phyloP scores from a whole-genome alignment of 2,888 invertebrate species.

The Lasiommata megera region DNA sequence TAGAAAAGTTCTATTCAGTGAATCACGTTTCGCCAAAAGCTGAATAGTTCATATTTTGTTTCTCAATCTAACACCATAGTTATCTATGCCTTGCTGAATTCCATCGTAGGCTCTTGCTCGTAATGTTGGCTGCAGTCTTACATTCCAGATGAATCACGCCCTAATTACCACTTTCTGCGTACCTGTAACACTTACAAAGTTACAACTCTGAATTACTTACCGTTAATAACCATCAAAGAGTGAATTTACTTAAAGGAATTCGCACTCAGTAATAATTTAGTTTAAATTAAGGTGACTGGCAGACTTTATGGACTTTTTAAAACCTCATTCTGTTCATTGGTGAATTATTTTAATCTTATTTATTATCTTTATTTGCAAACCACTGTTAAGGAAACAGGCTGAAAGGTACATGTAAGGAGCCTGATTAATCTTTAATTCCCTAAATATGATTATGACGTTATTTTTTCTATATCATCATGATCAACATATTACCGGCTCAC shows the following conservation, averaged over 20 bases:
- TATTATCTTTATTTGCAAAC: too few relatives aligned
- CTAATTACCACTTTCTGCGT: slow-evolving; percentile 52
- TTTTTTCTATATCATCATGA: too few relatives aligned
- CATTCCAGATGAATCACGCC: slow-evolving; percentile 55
- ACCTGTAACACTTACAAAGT: slow-evolving; percentile 46
- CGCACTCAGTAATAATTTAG: slow-evolving; percentile 11
- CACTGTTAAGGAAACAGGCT: too few relatives aligned
- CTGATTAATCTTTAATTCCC: too few relatives aligned
- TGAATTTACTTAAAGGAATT: slow-evolving; percentile 40
- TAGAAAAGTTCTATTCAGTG: not conserved
- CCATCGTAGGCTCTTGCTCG: slow-evolving; percentile 34
- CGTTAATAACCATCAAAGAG: slow-evolving; percentile 59
- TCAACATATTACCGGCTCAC: too few relatives aligned
- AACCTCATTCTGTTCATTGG: not conserved
- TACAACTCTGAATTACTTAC: slow-evolving; percentile 51
- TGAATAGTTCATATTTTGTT: slow-evolving; percentile 4
- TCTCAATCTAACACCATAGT: slow-evolving; percentile 27
- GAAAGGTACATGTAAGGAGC: too few relatives aligned
- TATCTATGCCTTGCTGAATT: slow-evolving; percentile 34
- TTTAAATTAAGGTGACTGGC: slow-evolving; percentile 1
- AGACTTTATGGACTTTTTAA: slow-evolving; percentile 6
- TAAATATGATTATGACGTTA: too few relatives aligned
- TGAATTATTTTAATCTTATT: not conserved
- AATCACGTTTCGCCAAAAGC: slow-evolving; percentile 1
- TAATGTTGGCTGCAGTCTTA: slow-evolving; percentile 28